Evolutionary conservation across 2,888 invertebrate genomes (phyloP).

Genomic region (Hyles lineata): DNA sequence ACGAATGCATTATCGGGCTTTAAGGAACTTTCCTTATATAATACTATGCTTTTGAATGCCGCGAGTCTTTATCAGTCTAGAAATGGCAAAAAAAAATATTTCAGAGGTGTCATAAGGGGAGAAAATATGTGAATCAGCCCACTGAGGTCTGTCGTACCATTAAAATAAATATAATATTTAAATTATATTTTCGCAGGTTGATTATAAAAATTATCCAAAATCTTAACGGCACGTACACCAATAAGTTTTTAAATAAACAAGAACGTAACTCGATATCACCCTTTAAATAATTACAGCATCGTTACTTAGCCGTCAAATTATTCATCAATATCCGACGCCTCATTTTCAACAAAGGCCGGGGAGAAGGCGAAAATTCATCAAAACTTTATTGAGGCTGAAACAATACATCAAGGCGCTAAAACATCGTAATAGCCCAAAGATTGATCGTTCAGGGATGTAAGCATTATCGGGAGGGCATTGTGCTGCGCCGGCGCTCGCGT

Average conservation of each 20-base stretch:
- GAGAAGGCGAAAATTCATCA: constrained; percentile 82
- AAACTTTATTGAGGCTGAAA: constrained; percentile 84
- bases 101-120: too few species aligned
- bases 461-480: constrained; percentile 71
- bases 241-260: constrained; percentile 32
- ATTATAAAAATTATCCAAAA: neutral
- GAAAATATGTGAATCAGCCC: too few species aligned
- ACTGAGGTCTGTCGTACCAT: too few species aligned
- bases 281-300: constrained; percentile 68
- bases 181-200: too few species aligned
- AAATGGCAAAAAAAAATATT: too few species aligned
- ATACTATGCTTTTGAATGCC: too few species aligned
- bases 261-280: constrained; percentile 53
- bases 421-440: constrained; percentile 82
- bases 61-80: too few species aligned
- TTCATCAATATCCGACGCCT: constrained; percentile 79
- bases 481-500: constrained; percentile 49
- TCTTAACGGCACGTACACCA: constrained; percentile 2
- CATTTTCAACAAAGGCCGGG: constrained; percentile 73
- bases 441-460: constrained; percentile 77
- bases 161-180: too few species aligned
- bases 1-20: too few species aligned
- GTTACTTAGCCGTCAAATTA: constrained; percentile 75
- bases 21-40: too few species aligned
- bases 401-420: constrained; percentile 84